These are phyloP conservation scores for Sebastes cheni DNA, from an alignment of 2,797 vertebrate species.

Conservation along the genomic window DNA sequence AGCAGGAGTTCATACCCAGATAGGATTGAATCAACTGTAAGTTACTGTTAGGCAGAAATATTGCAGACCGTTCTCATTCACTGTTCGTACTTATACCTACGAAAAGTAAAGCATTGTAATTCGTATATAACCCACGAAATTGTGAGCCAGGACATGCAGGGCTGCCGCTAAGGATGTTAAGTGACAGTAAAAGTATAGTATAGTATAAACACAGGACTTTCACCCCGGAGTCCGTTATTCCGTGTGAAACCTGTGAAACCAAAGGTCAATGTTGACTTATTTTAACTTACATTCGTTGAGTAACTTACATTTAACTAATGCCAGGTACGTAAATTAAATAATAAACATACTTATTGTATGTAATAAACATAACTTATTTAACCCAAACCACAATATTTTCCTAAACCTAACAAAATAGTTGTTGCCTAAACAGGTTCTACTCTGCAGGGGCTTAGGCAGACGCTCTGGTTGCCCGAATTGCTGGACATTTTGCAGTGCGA, in stretches of 20 bases:
- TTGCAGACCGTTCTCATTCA: neutral
- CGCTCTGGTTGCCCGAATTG: neutral
- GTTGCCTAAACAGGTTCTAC: neutral
- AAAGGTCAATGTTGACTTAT: neutral
- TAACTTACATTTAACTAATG: too few relatives aligned
- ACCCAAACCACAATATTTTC: neutral
- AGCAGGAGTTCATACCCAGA: neutral
- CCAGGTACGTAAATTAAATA: too few relatives aligned
- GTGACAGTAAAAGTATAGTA: too few relatives aligned
- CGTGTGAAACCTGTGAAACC: too few relatives aligned
- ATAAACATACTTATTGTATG: too few relatives aligned
- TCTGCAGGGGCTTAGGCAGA: neutral
- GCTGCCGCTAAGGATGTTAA: too few relatives aligned
- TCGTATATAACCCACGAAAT: neutral
- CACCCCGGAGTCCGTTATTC: neutral
- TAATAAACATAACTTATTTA: neutral
- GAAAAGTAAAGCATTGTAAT: neutral
- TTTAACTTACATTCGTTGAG: neutral
- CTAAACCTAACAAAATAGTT: neutral
- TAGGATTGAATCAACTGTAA: neutral
- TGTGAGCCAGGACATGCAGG: too few relatives aligned
- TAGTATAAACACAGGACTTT: neutral
- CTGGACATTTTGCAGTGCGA: neutral
- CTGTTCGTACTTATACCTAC: neutral
- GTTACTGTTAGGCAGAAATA: neutral